Base-by-base conservation (phyloP, 1,140 invertebrate genomes). In the Zaprionus africanus region DNA sequence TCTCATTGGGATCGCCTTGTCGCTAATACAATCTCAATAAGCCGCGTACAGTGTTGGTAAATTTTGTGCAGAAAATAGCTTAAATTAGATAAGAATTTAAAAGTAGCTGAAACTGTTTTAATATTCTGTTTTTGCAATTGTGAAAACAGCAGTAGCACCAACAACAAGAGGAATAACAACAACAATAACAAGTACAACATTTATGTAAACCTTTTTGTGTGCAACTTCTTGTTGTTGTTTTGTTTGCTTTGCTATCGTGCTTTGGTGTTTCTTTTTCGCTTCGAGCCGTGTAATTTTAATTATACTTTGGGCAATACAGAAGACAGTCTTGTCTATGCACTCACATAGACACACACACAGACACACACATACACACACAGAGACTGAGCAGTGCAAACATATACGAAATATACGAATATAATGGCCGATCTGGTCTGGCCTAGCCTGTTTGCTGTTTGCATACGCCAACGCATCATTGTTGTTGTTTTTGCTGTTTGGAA, bases 221-320 rank as follows among this genome's bases (percentile, higher is more conserved):
- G 59, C 53, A 75, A 68, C 49, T 70, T 71, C 61, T 59, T 62
- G 71, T 26, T 71, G 74, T 69, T 72, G 41, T 60, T 49, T 72
- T 76, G 69, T 69, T 72, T 46, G 63, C 59, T 72, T 76, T 64
- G 53, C 34, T 54, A 34, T 62, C 49, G 49, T 54, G 31, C 31
- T 49, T 57, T 53, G 11, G 15, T 19, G 12, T 67, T 43, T 38
- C 13, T 9, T 46, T 46, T 46, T 66, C 24, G 70, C 72, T 69
- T 62, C 56, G 41, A 76, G 56, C 67, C 71, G 61, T 86, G 76
- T 73, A 82, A 79, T 74, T 76, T 85, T 79, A 83, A 83, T 83
- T 83, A 79, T 85, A 70, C 76, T 65, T 79, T 64, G 36, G 62
- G 67, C 63, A 76, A 76, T 72, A 34, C 31, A 65, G 61, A 60